Percentiles rank a stretch among this genome's conserved stretches.
Conservation (phyloP, 2,888 invertebrate genomes). For the Drosophila hamatofila region DNA sequence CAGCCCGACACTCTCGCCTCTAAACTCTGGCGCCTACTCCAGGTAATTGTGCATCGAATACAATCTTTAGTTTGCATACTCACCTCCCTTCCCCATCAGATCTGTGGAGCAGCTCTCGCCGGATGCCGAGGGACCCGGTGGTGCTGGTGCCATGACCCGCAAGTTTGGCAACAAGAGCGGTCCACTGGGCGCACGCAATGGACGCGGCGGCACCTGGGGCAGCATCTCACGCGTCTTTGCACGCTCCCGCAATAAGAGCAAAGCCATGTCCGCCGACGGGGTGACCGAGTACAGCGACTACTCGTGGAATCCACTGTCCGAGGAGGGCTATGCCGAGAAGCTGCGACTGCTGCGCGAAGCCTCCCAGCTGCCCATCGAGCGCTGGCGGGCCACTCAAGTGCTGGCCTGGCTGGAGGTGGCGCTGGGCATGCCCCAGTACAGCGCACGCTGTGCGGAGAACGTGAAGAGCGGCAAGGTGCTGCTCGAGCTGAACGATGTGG, state of each 20-base stretch:
- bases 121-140: conserved; percentile 88
- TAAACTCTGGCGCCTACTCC: conserved; percentile 91
- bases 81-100: conserved; percentile 60
- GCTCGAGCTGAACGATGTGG: conserved; percentile 95
- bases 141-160: conserved; percentile 85
- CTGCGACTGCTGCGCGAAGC: conserved; percentile 90
- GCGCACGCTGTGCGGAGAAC: conserved; percentile 95
- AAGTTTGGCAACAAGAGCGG: conserved; percentile 84
- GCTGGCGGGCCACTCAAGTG: conserved; percentile 97
- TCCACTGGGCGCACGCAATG: conserved; percentile 86
- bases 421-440: conserved; percentile 97
- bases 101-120: conserved; percentile 92
- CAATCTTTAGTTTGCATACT: too few species aligned
- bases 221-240: conserved; percentile 96
- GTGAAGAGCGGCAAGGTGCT: conserved; percentile 98
- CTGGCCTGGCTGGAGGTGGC: conserved; percentile 97
- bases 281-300: conserved; percentile 87
- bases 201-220: conserved; percentile 93
- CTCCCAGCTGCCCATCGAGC: conserved; percentile 92
- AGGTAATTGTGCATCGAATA: conserved; percentile 85
- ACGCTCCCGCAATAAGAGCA: conserved; percentile 92
- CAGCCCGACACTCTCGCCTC: conserved; percentile 93
- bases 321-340: conserved; percentile 85
- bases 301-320: conserved; percentile 85
- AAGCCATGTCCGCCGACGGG: conserved; percentile 86